Conservation (phyloP, 2,113 vertebrate species). For the Leucosticte australis region DNA sequence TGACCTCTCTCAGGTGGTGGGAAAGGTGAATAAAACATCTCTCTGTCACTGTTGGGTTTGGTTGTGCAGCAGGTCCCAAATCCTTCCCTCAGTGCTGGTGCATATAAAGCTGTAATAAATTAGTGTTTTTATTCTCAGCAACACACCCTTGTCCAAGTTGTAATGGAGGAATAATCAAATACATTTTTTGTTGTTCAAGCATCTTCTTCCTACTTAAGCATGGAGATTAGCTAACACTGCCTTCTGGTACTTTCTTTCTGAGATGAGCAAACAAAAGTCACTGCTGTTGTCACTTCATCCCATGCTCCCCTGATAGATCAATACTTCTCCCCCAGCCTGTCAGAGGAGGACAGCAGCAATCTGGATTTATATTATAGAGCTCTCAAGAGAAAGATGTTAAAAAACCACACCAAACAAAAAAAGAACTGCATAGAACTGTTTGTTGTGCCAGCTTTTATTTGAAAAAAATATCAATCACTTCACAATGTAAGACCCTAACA, state of each 20-base stretch:
- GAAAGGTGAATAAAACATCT: not conserved
- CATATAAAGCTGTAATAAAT: not conserved
- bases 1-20: not conserved
- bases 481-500: rapidly evolving
- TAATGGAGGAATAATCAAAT: not conserved
- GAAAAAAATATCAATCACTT: not conserved
- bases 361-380: not conserved
- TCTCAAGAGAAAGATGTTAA: not conserved
- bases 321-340: not conserved
- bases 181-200: not conserved
- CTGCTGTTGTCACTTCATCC: constrained; percentile 1
- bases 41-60: not conserved
- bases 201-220: not conserved
- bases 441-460: not conserved
- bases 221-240: not conserved
- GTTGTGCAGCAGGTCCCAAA: not conserved
- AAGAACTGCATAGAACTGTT: not conserved
- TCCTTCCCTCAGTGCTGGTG: not conserved
- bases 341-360: constrained; percentile 6
- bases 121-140: not conserved
- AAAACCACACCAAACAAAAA: not conserved
- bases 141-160: not conserved
- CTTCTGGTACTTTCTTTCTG: not conserved
- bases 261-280: not conserved
- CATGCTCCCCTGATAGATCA: not conserved